phyloP scores from a whole-genome alignment of 1,140 invertebrate genomes.

The Plutomurus gul region DNA sequence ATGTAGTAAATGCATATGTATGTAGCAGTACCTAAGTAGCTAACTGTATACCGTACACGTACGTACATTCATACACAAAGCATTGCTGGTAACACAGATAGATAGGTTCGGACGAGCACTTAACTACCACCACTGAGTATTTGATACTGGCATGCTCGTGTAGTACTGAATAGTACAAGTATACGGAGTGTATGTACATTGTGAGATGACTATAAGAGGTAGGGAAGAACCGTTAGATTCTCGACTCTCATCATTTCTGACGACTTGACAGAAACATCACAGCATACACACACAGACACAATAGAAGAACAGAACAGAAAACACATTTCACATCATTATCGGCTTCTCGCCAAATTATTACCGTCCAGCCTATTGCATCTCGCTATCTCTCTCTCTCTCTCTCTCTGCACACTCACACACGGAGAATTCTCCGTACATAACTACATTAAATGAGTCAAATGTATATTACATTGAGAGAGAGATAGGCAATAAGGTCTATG shows the following conservation, averaged over 20 bases:
- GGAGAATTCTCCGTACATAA: neutral
- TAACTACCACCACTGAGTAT: too few species aligned
- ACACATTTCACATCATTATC: constrained; percentile 30
- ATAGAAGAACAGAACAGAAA: neutral
- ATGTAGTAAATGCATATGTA: too few species aligned
- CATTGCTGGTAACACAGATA: too few species aligned
- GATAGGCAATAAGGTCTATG: constrained; percentile 3
- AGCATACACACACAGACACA: neutral
- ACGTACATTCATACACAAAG: too few species aligned
- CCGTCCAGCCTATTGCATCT: neutral
- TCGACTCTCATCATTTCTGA: neutral
- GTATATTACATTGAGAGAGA: neutral
- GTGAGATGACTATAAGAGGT: neutral
- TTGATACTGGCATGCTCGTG: neutral
- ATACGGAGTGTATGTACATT: too few species aligned
- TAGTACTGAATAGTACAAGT: neutral
- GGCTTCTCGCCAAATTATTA: constrained; percentile 35
- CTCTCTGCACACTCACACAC: neutral
- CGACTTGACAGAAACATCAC: constrained; percentile 23
- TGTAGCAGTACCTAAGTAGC: too few species aligned
- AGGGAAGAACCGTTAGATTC: neutral
- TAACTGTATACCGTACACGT: too few species aligned
- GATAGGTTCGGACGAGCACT: too few species aligned
- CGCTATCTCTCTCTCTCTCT: too few species aligned
- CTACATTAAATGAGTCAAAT: neutral